Base-by-base conservation (phyloP, 2,888 invertebrate species). In the Scaptomyza cyrtandrae region DNA sequence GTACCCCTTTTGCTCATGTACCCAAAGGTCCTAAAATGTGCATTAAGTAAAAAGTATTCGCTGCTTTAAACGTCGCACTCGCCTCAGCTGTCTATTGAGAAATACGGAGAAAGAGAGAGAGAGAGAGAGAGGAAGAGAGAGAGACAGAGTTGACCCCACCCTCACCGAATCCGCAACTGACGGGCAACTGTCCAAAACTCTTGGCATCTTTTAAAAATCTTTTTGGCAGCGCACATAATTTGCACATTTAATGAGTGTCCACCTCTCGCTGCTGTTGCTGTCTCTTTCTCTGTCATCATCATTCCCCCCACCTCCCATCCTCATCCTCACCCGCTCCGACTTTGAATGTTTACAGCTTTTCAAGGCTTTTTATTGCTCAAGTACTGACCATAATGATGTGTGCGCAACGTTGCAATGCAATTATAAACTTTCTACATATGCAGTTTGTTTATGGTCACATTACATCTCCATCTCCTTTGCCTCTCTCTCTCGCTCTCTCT, bases 341-440 rank as follows among this genome's bases (percentile, higher is more conserved):
- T 37, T 27, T 61, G 43, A 13, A 35, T 46, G 54, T 37, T 13
- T 31, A 16, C 16, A 6, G 39, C 43, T 9, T 58, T 78, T 73
- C 58, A 78, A 76, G 78, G 78, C 66, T 54, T 59, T 45, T 37
- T 37, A 3, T 10, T 10, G 9, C 79, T 70, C 43, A 75, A 78
- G 79, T 66, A 45, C 79, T 76, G 76, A 78, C 76, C 75, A 70
- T 76, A 76, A 77, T 79, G 75, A 77, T 75, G 79, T 78, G 60
- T 64, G 58, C 58, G 37, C 63, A 52, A 39, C 41, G 56, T 55
- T 67, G 67, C 73, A 63, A 39, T 62, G 67, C 75, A 75, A 75
- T 75, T 78, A 78, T 57, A 60, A 73, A 53, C 55, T 41, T 41
- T 35, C 10, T 39, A 35, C 29, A 46, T 39, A 31, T 53, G 43